These are phyloP conservation scores for Ranitomeya imitator DNA, from an alignment of 2,113 vertebrate genomes.

Conservation along the genomic window DNA sequence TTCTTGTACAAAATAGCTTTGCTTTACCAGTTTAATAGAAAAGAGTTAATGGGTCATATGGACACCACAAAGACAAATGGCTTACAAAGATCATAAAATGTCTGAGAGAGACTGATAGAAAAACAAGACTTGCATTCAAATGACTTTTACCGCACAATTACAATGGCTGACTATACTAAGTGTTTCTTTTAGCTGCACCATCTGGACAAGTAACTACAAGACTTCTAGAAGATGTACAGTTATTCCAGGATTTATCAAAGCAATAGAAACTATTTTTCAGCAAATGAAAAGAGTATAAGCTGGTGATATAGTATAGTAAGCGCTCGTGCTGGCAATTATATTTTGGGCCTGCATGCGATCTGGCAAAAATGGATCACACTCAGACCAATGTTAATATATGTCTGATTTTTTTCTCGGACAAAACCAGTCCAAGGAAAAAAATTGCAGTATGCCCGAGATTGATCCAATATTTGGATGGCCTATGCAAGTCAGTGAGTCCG, in stretches of 20 bases:
- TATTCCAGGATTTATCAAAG: neutral
- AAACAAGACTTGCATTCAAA: constrained; percentile 30
- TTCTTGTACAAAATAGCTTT: constrained; percentile 6
- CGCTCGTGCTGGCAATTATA: too few species aligned
- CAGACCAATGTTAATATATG: too few species aligned
- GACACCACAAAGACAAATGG: constrained; percentile 15
- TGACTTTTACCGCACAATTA: constrained; percentile 9
- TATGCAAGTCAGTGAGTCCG: too few species aligned
- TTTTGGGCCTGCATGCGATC: too few species aligned
- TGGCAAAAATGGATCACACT: too few species aligned
- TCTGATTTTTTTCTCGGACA: too few species aligned
- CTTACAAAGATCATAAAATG: constrained; percentile 14
- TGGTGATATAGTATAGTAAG: neutral
- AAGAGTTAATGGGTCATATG: constrained; percentile 26
- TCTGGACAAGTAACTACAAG: constrained; percentile 25
- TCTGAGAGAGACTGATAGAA: constrained; percentile 1
- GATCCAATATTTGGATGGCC: too few species aligned
- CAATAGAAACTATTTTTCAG: neutral
- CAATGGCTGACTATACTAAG: constrained; percentile 9
- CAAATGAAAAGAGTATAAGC: neutral
- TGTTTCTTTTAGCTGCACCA: constrained; percentile 6
- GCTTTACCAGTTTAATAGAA: constrained; percentile 17
- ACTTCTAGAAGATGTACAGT: neutral
- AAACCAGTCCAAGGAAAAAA: too few species aligned
- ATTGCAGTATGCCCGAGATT: too few species aligned